A percentile compares a stretch with the other conserved stretches of the same genome.
Conservation (phyloP, 1,140 invertebrate genomes). For the Stenopsyche tienmushanensis region DNA sequence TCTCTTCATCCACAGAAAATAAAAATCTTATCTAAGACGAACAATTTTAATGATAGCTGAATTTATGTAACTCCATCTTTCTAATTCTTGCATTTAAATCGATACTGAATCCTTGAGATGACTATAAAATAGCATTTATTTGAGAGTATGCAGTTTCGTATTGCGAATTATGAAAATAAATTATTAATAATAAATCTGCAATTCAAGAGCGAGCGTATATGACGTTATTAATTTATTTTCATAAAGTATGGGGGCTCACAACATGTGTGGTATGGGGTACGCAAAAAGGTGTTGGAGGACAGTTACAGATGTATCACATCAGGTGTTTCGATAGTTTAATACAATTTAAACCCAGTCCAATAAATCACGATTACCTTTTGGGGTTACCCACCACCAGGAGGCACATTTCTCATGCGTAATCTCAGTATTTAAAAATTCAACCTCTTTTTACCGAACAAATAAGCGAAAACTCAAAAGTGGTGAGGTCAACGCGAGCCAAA, state of each 20-base stretch:
- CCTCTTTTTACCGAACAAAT: no score
- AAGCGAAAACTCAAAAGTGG: no score
- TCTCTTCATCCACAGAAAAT: no score
- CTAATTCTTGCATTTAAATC: no score
- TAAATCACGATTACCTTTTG: conserved; percentile 34
- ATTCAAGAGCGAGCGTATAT: not conserved
- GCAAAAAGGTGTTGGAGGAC: conserved; percentile 35
- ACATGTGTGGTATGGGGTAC: conserved; percentile 21
- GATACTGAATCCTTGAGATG: no score
- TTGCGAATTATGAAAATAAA: no score
- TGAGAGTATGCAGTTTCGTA: no score
- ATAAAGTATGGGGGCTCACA: not conserved
- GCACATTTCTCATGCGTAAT: conserved; percentile 11
- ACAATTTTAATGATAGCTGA: no score
- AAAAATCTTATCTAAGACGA: no score
- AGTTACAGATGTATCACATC: conserved; percentile 39
- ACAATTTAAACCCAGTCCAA: conserved; percentile 32
- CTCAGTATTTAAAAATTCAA: conserved; percentile 4
- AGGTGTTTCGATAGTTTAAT: conserved; percentile 40
- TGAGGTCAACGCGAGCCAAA: no score
- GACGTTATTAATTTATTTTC: not conserved
- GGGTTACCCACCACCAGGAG: not conserved
- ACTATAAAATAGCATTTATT: no score
- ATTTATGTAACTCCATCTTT: no score
- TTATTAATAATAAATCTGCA: not conserved